phyloP scores from a whole-genome alignment of 2,888 invertebrate species.

The Gortyna flavago region DNA sequence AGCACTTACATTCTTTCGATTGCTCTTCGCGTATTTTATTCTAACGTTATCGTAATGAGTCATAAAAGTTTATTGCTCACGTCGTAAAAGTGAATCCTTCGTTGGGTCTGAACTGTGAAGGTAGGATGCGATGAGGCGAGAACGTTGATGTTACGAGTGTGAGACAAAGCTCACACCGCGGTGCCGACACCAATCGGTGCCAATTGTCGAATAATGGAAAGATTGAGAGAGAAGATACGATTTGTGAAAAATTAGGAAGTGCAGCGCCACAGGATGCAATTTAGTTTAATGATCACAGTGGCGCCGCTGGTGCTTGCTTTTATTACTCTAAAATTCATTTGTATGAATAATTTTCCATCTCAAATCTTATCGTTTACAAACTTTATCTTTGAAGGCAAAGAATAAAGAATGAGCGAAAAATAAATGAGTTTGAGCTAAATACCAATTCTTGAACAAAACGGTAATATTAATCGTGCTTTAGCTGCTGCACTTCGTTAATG shows the following conservation, averaged over 20 bases:
- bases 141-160: conserved; percentile 70
- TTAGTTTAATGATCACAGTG: conserved; percentile 54
- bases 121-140: conserved; percentile 71
- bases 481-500: conserved; percentile 29
- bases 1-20: conserved; percentile 78
- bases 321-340: conserved; percentile 36
- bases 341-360: conserved; percentile 41
- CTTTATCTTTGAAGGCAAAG: conserved; percentile 23
- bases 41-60: conserved; percentile 84
- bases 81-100: conserved; percentile 81
- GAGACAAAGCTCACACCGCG: conserved; percentile 64
- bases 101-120: conserved; percentile 74
- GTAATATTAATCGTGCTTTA: conserved; percentile 12
- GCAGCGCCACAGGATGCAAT: conserved; percentile 47
- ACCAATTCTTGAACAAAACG: conserved; percentile 26
- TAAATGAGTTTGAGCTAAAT: conserved; percentile 29
- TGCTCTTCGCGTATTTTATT: conserved; percentile 80
- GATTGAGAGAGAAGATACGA: conserved; percentile 43
- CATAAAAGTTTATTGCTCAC: conserved; percentile 82
- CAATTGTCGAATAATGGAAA: conserved; percentile 58
- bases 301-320: conserved; percentile 46
- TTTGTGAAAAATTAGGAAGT: conserved; percentile 60
- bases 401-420: conserved; percentile 26
- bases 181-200: conserved; percentile 50
- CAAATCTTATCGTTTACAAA: conserved; percentile 35